Percentiles rank a stretch among this genome's conserved stretches.
Evolutionary conservation across 2,888 invertebrate genomes (phyloP).

Genomic region (Troilus luridus): DNA sequence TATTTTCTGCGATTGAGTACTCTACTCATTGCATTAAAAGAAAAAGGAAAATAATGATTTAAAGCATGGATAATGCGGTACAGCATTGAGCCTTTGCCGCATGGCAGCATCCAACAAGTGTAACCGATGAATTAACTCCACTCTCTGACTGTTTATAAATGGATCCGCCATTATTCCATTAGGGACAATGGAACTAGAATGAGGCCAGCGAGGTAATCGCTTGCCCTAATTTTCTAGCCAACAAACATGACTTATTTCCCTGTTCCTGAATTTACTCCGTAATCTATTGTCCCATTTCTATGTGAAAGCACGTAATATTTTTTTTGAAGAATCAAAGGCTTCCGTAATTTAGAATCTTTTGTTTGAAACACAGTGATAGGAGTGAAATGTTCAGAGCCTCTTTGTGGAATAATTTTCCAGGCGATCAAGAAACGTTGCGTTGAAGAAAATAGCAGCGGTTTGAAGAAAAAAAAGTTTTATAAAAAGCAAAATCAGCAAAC

Average conservation of each 20-base stretch:
- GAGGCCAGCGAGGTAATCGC: slow-evolving; percentile 25
- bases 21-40: not conserved
- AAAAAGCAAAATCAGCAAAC: too few relatives aligned
- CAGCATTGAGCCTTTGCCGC: not conserved
- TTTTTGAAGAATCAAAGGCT: not conserved
- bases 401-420: too few relatives aligned
- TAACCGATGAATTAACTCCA: slow-evolving; percentile 25
- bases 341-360: not conserved
- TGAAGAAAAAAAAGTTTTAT: too few relatives aligned
- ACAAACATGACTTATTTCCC: not conserved
- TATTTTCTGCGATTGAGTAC: not conserved
- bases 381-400: too few relatives aligned
- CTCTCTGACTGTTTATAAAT: slow-evolving; percentile 12
- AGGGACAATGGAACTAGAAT: slow-evolving; percentile 13
- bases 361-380: too few relatives aligned
- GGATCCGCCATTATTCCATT: slow-evolving; percentile 36
- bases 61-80: not conserved
- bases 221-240: not conserved
- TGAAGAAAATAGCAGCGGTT: too few relatives aligned
- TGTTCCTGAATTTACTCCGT: not conserved
- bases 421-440: too few relatives aligned
- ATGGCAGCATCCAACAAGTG: not conserved
- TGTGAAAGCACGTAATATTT: not conserved
- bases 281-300: too few relatives aligned
- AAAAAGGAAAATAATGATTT: not conserved